These are phyloP conservation scores for Drosophila multiciliata DNA, from an alignment of 2,888 invertebrate species.

Conservation along the genomic window DNA sequence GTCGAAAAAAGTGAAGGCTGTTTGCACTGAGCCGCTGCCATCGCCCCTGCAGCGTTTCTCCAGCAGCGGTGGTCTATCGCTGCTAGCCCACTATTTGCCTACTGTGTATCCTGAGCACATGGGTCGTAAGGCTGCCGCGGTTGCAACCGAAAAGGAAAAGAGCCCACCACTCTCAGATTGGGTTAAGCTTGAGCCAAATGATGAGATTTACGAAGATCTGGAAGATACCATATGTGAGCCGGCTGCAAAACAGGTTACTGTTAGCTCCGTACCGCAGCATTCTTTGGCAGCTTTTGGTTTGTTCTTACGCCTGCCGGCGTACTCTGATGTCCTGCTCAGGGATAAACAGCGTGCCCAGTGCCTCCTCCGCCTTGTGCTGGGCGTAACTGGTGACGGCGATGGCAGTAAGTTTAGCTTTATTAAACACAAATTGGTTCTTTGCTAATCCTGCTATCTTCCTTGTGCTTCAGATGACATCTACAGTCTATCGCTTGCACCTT, in stretches of 20 bases:
- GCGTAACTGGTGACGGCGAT: conserved; percentile 96
- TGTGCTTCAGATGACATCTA: conserved; percentile 88
- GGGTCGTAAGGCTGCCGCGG: conserved; percentile 86
- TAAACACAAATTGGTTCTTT: not conserved
- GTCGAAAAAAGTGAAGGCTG: conserved; percentile 74
- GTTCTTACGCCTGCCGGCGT: conserved; percentile 94
- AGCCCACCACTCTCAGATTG: conserved; percentile 84
- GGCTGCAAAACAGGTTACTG: conserved; percentile 86
- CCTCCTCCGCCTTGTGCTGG: conserved; percentile 93
- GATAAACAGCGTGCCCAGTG: conserved; percentile 94
- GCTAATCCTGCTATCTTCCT: not conserved
- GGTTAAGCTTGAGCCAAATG: conserved; percentile 87
- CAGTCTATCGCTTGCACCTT: conserved; percentile 88
- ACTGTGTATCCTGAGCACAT: conserved; percentile 93
- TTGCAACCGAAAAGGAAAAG: conserved; percentile 84
- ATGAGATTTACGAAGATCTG: conserved; percentile 88
- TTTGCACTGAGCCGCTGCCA: conserved; percentile 83
- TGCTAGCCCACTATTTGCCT: conserved; percentile 95
- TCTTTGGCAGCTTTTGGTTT: conserved; percentile 95
- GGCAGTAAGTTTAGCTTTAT: conserved; percentile 87
- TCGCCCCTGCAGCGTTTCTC: conserved; percentile 93
- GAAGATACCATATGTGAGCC: conserved; percentile 86
- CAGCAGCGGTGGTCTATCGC: conserved; percentile 93
- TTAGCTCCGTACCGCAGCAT: conserved; percentile 93
- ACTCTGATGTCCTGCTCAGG: conserved; percentile 94